Evolutionary conservation across 2,888 invertebrate species (phyloP).

Genomic region (Rhingia campestris): DNA sequence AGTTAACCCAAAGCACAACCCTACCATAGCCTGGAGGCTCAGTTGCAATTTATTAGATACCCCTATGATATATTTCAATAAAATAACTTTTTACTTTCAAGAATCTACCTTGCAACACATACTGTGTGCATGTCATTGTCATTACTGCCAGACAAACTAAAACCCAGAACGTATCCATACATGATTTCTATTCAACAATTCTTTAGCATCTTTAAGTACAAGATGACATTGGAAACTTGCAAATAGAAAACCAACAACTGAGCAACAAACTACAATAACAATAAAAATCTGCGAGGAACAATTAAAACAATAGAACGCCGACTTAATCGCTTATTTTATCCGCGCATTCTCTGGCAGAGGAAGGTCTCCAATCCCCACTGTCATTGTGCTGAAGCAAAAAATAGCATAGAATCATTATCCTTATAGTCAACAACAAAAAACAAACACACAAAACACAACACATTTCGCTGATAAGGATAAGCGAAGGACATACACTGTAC

Average conservation of each 20-base stretch:
- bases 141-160: no score
- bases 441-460: slow-evolving; percentile 47
- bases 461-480: slow-evolving; percentile 55
- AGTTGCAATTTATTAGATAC: no score
- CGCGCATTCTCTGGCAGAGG: slow-evolving; percentile 28
- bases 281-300: slow-evolving; percentile 30
- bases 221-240: slow-evolving; percentile 50
- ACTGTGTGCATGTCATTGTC: no score
- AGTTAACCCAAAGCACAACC: no score
- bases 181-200: slow-evolving; percentile 3
- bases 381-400: slow-evolving; percentile 40
- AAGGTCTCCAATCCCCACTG: slow-evolving; percentile 38
- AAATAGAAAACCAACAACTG: slow-evolving; percentile 16
- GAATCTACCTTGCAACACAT: no score
- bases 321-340: slow-evolving; percentile 61
- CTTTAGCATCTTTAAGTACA: slow-evolving; percentile 35
- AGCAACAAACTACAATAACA: slow-evolving; percentile 16
- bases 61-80: no score
- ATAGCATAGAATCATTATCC: slow-evolving; percentile 14
- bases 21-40: no score
- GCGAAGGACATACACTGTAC: slow-evolving; percentile 37
- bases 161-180: background rate
- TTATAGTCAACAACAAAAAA: slow-evolving; percentile 20
- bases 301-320: slow-evolving; percentile 22
- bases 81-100: no score